phyloP scores from a whole-genome alignment of 2,888 invertebrate species.

The Morpho achilles region DNA sequence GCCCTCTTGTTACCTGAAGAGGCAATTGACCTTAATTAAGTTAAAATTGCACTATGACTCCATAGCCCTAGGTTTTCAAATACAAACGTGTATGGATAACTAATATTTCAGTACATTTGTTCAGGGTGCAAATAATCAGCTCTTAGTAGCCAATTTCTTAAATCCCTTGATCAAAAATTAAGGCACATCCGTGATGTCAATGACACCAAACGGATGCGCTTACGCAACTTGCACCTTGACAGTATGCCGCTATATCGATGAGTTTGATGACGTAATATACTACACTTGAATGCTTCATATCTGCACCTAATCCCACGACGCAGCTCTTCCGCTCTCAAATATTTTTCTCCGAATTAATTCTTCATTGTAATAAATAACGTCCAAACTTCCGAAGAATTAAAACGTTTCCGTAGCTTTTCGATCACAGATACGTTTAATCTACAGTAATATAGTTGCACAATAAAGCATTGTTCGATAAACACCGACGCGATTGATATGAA shows the following conservation, averaged over 20 bases:
- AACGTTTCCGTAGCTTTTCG: constrained; percentile 41
- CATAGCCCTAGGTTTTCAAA: too few relatives aligned
- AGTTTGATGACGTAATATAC: constrained; percentile 50
- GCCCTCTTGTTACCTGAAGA: too few relatives aligned
- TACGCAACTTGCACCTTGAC: constrained; percentile 72
- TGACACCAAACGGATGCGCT: constrained; percentile 68
- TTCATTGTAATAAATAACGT: constrained; percentile 9
- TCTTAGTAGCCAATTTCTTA: constrained; percentile 48
- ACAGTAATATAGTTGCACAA: constrained; percentile 71
- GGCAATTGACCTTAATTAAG: too few relatives aligned
- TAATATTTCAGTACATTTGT: too few relatives aligned
- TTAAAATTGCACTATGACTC: too few relatives aligned
- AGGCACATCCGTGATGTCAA: constrained; percentile 67
- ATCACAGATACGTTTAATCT: constrained; percentile 60
- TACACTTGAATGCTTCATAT: constrained; percentile 31
- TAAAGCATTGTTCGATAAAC: constrained; percentile 62
- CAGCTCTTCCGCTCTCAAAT: constrained; percentile 10
- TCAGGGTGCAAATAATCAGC: constrained; percentile 26
- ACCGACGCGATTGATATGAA: constrained; percentile 47
- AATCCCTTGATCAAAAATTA: constrained; percentile 42
- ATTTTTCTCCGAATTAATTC: constrained; percentile 12
- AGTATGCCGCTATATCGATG: constrained; percentile 52
- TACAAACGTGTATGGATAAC: too few relatives aligned
- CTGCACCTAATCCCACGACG: constrained; percentile 31
- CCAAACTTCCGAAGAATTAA: constrained; percentile 25